Conservation (phyloP, 2,888 invertebrate species). For the Heteromurus nitidus region DNA sequence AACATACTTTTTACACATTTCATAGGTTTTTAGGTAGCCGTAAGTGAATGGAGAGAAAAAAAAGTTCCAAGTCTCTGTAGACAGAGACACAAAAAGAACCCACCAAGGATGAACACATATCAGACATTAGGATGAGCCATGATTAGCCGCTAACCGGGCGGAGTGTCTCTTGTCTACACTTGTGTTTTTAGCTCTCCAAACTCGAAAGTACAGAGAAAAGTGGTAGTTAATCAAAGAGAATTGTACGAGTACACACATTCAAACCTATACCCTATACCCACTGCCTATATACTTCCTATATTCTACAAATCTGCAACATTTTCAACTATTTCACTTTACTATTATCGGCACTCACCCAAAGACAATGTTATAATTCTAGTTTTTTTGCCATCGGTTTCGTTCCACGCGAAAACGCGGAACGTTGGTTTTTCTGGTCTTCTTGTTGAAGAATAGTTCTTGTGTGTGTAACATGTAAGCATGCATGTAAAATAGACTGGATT, state of each 20-base stretch:
- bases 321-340: too few species aligned
- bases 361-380: background rate
- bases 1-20: too few species aligned
- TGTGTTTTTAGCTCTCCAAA: background rate
- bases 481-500: conserved; percentile 42
- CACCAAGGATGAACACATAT: too few species aligned
- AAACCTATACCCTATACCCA: too few species aligned
- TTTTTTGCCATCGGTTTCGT: conserved; percentile 30
- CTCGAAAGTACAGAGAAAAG: background rate
- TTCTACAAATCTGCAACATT: too few species aligned
- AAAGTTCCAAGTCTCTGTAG: too few species aligned
- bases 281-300: too few species aligned
- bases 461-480: conserved; percentile 16
- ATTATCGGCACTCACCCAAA: background rate
- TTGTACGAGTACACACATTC: background rate
- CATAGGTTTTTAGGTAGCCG: too few species aligned
- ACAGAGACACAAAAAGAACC: too few species aligned
- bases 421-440: conserved; percentile 42
- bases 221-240: conserved; percentile 34
- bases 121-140: background rate
- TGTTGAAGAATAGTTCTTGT: too few species aligned
- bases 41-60: too few species aligned
- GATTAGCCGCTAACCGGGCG: background rate
- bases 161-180: background rate
- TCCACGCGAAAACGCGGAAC: background rate